phyloP scores from a whole-genome alignment of 2,113 vertebrate species.

The Maccullochella peelii region DNA sequence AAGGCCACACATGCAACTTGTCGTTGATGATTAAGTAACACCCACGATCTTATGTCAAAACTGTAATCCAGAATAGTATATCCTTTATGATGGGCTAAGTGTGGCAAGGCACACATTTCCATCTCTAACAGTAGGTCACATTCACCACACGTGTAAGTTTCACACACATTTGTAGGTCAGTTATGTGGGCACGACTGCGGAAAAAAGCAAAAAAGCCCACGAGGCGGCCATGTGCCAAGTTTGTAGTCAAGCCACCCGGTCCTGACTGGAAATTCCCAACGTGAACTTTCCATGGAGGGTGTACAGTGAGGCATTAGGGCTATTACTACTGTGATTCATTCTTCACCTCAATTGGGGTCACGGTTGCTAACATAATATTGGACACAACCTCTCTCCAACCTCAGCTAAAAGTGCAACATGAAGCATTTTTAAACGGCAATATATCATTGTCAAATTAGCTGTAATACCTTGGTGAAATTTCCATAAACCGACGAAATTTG shows the following conservation, averaged over 20 bases:
- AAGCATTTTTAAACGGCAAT: slow-evolving; percentile 31
- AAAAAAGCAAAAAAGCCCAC: slow-evolving; percentile 41
- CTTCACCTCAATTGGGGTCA: slow-evolving; percentile 47
- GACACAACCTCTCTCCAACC: slow-evolving; percentile 7
- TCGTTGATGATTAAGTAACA: not conserved
- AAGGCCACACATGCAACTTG: slow-evolving; percentile 6
- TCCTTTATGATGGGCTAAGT: slow-evolving; percentile 14
- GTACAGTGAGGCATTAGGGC: slow-evolving; percentile 18
- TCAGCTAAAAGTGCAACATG: slow-evolving; percentile 50
- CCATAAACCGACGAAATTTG: slow-evolving; percentile 32
- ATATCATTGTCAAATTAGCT: slow-evolving; percentile 49
- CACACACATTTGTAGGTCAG: slow-evolving; percentile 75
- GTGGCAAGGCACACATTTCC: slow-evolving; percentile 42
- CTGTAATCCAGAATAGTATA: slow-evolving; percentile 17
- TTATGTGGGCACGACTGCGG: slow-evolving; percentile 36
- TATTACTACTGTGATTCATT: slow-evolving; percentile 52
- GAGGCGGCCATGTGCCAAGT: slow-evolving; percentile 46
- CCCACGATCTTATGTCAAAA: not conserved
- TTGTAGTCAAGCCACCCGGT: slow-evolving; percentile 47
- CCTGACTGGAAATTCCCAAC: slow-evolving; percentile 71
- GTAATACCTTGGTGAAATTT: slow-evolving; percentile 45
- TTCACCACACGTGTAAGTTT: slow-evolving; percentile 46
- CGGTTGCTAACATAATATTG: slow-evolving; percentile 19
- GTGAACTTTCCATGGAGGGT: slow-evolving; percentile 68
- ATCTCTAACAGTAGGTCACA: slow-evolving; percentile 56